Evolutionary conservation across 2,113 vertebrate species (phyloP).

Genomic region (Entomyzon cyanotis): DNA sequence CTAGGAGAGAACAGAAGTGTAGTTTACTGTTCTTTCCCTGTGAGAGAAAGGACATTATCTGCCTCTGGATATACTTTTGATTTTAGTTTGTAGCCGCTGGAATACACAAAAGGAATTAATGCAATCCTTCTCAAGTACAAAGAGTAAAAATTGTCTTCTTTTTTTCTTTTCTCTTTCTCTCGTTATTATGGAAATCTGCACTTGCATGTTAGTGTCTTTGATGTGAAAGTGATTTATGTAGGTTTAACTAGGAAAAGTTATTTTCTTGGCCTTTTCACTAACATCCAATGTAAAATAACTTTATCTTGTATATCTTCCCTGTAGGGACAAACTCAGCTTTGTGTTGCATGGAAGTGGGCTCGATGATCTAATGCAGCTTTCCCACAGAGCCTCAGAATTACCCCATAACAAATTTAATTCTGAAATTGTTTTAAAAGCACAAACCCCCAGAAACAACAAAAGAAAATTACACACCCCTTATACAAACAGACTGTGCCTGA

Average conservation of each 20-base stretch:
- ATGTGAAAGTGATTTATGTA: neutral
- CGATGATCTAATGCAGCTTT: slow-evolving; percentile 16
- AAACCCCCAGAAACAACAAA: neutral
- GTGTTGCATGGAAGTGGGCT: neutral
- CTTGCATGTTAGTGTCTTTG: neutral
- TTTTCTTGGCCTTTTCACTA: neutral
- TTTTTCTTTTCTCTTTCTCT: neutral
- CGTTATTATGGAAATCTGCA: neutral
- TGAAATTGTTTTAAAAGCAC: slow-evolving; percentile 21
- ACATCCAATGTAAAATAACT: neutral
- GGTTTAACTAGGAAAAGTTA: neutral
- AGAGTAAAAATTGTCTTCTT: neutral
- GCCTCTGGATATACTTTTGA: neutral
- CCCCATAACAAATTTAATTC: slow-evolving; percentile 1
- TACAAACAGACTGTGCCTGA: slow-evolving; percentile 2
- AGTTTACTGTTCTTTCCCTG: neutral
- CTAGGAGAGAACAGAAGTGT: neutral
- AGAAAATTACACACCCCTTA: neutral
- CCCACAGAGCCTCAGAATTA: neutral
- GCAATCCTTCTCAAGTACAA: neutral
- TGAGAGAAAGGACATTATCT: neutral
- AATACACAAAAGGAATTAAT: neutral
- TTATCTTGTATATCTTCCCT: neutral
- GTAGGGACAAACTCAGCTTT: neutral
- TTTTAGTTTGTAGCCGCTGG: neutral